Base-by-base conservation (phyloP, 2,797 vertebrate genomes). In the Urocyon cinereoargenteus region DNA sequence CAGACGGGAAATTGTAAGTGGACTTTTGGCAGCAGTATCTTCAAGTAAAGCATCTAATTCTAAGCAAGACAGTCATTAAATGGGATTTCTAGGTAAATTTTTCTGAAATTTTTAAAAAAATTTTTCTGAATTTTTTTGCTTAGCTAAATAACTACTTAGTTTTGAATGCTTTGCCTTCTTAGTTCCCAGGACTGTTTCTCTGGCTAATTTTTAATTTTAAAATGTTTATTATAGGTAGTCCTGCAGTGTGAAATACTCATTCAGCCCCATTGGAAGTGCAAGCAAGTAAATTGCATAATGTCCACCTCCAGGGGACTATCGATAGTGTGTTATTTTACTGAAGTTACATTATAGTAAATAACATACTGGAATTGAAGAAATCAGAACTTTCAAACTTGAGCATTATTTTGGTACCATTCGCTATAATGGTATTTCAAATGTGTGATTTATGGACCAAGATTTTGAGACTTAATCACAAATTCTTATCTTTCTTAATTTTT, bases 1-100 rank as follows among this genome's bases (percentile, higher is more conserved):
- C 98, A 99, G 99, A 97, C 98, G 99, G 97, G 99, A 99, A 99
- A 99, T 99, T 96, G 99, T 99, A 98, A 99, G 98, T 92, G 99
- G 99, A 97, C 99, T 99, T 93, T 98, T 99, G 97, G 99, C 99
- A 93, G 99, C 99, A 28, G 99, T 99, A 62, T 99, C 99, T 2
- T 98, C 99, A 31, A 98, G 86, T 97, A 98, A 98, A 96, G 98
- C 99, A 34, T 97, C 98, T 28, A 93, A 89, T 96, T 95, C 98
- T 94, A 99, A 98, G 89, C 98, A 98, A 96, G 98, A 99, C 92
- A 98, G 49, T 97, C 98, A 4, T 98, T 98, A 98, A 98, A 79
- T 61, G 11, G 97, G 96, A 97, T 96, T 96, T 96, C 61, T 94
- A 98, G 98, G 98, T 99, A 99, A 98, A 49, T 45, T 90, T 97